Base-by-base conservation (phyloP, 2,888 invertebrate species). In the Synergus laeviventris region DNA sequence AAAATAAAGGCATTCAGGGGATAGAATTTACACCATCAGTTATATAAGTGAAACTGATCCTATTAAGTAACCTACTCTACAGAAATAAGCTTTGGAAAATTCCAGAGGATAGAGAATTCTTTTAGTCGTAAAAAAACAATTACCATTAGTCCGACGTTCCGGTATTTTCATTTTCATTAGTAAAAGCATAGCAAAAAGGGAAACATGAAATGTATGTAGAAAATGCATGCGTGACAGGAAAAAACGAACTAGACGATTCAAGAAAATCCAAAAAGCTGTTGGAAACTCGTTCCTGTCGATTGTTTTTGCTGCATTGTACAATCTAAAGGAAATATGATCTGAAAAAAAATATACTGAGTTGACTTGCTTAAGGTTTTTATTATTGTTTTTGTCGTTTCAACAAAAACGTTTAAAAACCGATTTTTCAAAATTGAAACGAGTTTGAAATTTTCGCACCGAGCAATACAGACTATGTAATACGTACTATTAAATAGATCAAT, bases 141-240 rank as follows among this genome's bases (percentile, higher is more conserved):
- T 49, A 2, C 31, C 70, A 70, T 45, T 66, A 66, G 45, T 66
- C 24, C 24, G 45, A 24, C 24, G 11, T 42, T 14, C 24, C 16
- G 39, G 45, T 49, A 31, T 49, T 70, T 31, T 31, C 31, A 45
- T 45, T 70, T 49, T n/a, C n/a, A 70, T 45, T 66, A 66, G 45
- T 11, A 24, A 66, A 66, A 24, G 42, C 21, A 45, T 18, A 64
- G 18, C 12, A 11, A 18, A 38, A 18, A 11, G 12, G 12, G 18
- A 45, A 66, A 21, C 21, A 12, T 14, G 24, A 42, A 42, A 21
- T 21, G 21, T 42, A 14, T n/a, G n/a, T 21, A 24, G 14, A 66
- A 66, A 61, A 56, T 56, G 11, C 18, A 56, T 56, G 21, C 11
- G 8, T 21, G 11, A 56, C 21, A 21, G 54, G n/a, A 18, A 54